Evolutionary conservation across 2,113 vertebrate species (phyloP), one percentile per base, ranked within the genome.

Genomic region (Nyctibius bracteatus): DNA sequence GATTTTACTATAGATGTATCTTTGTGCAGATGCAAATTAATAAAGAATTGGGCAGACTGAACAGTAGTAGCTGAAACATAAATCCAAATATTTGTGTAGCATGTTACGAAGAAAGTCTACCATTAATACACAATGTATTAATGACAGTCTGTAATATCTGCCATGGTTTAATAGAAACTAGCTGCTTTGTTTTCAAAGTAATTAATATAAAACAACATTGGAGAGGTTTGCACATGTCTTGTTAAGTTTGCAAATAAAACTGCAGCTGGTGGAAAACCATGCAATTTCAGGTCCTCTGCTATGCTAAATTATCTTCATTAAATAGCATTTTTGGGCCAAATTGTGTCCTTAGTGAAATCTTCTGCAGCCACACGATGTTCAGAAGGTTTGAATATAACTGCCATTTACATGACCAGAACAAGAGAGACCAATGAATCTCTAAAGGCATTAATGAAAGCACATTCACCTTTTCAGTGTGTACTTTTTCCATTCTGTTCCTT

Each of bases 321-420:
- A 71, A 5, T 15, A 71, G 25, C 2, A 13, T 2, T 83, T 81
- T 37, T 81, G 37, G 44, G 81, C 37, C 37, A 30, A 0, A 20
- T 28, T 3, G 13, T 55, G 15, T 31, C 22, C 8, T 54, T 18
- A 8, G 39, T 83, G 86, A 35, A 80, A 30, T 37, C 16, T 49
- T 5, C 25, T 78, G 74, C 25, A 54, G 33, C 52, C 12, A 3
- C 28, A 22, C 0, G 0, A 6, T 37, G 15, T 30, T 58, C 18
- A 33, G 33, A 14, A 49, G 37, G 28, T 61, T 75, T 88, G 39
- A 5, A 44, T 39, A 4, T 68, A 43, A 5, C 24, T 47, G 28
- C 31, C 4, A 5, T 31, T 59, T 49, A 19, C 4, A 7, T 19
- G 62, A n/a, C 46, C 9, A 49, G 35, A 86, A 5, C 25, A 33